These are phyloP conservation scores for Conopomorpha cramerella DNA, from an alignment of 1,140 invertebrate species.

Conservation along the genomic window DNA sequence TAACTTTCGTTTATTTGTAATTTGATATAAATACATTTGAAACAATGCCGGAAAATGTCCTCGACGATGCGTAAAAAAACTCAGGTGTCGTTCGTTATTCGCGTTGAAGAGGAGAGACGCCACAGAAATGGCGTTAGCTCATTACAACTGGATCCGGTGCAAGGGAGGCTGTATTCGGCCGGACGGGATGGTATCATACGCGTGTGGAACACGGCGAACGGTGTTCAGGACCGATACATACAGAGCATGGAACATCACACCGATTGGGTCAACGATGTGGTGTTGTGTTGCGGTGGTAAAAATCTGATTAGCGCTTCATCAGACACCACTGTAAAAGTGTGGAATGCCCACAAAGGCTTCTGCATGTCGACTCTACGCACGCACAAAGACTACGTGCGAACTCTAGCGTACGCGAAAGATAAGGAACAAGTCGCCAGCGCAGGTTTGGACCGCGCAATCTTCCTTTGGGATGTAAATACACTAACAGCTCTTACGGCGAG, in stretches of 20 bases:
- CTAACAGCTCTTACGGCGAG: slow-evolving; percentile 95
- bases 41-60: slow-evolving; percentile 55
- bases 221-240: slow-evolving; percentile 78
- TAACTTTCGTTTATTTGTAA: background rate
- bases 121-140: slow-evolving; percentile 97
- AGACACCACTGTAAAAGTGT: slow-evolving; percentile 99
- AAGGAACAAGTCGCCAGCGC: slow-evolving; percentile 95
- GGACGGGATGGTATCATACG: slow-evolving; percentile 98
- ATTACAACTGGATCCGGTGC: slow-evolving; percentile 87
- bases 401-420: slow-evolving; percentile 97
- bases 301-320: slow-evolving; percentile 98
- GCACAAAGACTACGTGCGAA: slow-evolving; percentile 98
- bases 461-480: slow-evolving; percentile 99
- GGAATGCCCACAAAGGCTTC: slow-evolving; percentile 99
- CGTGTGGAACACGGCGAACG: slow-evolving; percentile 83
- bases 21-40: background rate
- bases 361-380: slow-evolving; percentile 97
- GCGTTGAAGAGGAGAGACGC: slow-evolving; percentile 91
- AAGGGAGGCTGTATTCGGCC: slow-evolving; percentile 92
- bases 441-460: slow-evolving; percentile 95
- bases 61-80: slow-evolving; percentile 57
- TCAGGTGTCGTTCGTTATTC: slow-evolving; percentile 96
- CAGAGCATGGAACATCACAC: slow-evolving; percentile 98
- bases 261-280: slow-evolving; percentile 99
- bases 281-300: slow-evolving; percentile 94